Conservation (phyloP, 1,140 invertebrate species). For the Drosophila rufa region DNA sequence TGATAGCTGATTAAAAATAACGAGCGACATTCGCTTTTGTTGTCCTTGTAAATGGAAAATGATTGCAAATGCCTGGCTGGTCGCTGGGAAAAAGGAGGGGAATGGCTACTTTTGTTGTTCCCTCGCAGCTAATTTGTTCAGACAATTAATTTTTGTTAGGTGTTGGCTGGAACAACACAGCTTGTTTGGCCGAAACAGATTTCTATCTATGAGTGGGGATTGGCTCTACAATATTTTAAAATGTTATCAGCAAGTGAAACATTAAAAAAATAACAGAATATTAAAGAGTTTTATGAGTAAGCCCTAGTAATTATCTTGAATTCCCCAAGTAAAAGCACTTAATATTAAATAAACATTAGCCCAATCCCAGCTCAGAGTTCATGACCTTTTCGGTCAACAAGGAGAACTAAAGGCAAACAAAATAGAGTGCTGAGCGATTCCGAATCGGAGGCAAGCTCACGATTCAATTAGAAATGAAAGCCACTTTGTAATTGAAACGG, state of each 20-base stretch:
- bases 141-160: constrained; percentile 54
- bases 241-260: neutral
- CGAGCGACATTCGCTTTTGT: constrained; percentile 71
- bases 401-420: constrained; percentile 36
- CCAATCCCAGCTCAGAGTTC: constrained; percentile 29
- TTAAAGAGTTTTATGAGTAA: neutral
- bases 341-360: constrained; percentile 26
- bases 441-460: constrained; percentile 24
- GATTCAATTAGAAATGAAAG: constrained; percentile 74
- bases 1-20: constrained; percentile 80
- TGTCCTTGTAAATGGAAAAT: constrained; percentile 67
- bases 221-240: constrained; percentile 1
- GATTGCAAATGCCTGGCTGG: constrained; percentile 53
- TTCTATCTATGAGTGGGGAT: neutral
- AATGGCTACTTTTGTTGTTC: constrained; percentile 29
- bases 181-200: constrained; percentile 20
- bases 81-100: constrained; percentile 6
- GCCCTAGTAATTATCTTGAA: neutral
- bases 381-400: constrained; percentile 31
- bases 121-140: constrained; percentile 29
- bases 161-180: neutral
- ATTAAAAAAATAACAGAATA: neutral
- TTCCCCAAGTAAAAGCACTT: neutral
- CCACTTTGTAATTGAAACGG: constrained; percentile 76
- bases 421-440: constrained; percentile 41